Evolutionary conservation across 2,113 vertebrate genomes (phyloP), one percentile per base, ranked within the genome.

Genomic region (Fregata magnificens): DNA sequence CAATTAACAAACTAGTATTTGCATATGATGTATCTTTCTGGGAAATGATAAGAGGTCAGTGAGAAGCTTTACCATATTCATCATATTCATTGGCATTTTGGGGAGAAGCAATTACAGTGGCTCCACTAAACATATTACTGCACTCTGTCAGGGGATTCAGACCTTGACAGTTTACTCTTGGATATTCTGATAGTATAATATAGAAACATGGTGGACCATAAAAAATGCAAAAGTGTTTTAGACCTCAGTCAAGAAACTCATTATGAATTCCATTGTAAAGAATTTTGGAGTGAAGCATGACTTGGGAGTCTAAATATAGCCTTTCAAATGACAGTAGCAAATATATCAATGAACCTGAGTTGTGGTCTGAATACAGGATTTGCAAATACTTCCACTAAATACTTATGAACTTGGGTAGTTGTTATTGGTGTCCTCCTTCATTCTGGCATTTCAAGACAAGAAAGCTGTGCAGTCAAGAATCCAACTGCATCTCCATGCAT

Each of bases 121-220:
- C 36, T 87, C 36, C 79, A 82, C n/a, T 69, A 90, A 77, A 96
- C 97, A 94, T 96, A 96, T 94, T 82, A 44, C 49, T 74, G 66
- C 56, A 58, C 29, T 86, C 44, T 92, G 47, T 88, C 58, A 88
- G 66, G 45, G 70, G n/a, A 90, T 90, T 96, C 76, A 82, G 85
- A 90, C 66, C 70, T 82, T 93, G 93, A 40, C 65, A 59, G 34
- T 92, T 96, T 93, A 88, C 82, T 84, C 95, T 95, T 96, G 94
- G 45, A 70, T 84, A 61, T 66, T 81, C 63, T 72, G 79, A 86
- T 42, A 53, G 53, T 45, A 42, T 95, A 73, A 66, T 62, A 74
- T 2, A 86, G 61, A 95, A 95, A 92, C 80, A 91, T 42, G 38
- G 49, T 2, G 7, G 40, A 67, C 45, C 65, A 82, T 82, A 86